Evolutionary conservation across 2,888 invertebrate species (phyloP), one percentile per base, ranked within the genome.

Genomic region (Acleris laterana): DNA sequence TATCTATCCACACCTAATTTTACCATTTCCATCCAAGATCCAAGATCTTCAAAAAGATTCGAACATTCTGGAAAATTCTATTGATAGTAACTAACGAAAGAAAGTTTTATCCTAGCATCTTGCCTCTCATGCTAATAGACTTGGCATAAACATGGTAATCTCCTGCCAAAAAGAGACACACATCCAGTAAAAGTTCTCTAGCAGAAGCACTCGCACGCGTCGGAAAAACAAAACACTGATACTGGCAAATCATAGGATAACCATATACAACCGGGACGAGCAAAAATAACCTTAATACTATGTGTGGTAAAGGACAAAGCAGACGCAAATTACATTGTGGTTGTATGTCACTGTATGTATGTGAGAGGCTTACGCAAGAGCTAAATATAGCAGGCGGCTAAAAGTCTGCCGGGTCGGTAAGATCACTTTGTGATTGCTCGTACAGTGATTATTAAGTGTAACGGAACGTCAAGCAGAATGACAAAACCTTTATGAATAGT

Each of bases 331-430:
- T 19, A 11, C 19, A 19, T 42, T 20, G 22, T 42, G 13, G 50
- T 5, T 9, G 19, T 61, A 56, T 56, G 9, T 46, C 44, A 16
- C 49, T 9, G 49, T 49, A 55, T 46, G 50, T 65, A 56, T 61
- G 55, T 50, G 65, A 44, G 70, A 70, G 69, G 68, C 66, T 73
- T 72, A 71, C 75, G 77, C 73, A 74, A 78, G 71, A 68, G 58
- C 74, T 78, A 76, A 74, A 74, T 75, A 70, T 72, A 79, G 74
- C 57, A 60, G 79, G 79, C 76, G 79, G 76, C 79, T 68, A 38
- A 60, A 50, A 61, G 79, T 79, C 79, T 79, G 74, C 72, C 68
- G 71, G 71, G 67, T 69, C 59, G 20, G 55, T 46, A 51, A 38
- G 68, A 51, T 60, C 57, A 48, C 53, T 28, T 38, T 56, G 20